A percentile compares a stretch with the other conserved stretches of the same genome.
Conservation (phyloP, 2,888 invertebrate genomes). For the Hydrotaea diabolus region DNA sequence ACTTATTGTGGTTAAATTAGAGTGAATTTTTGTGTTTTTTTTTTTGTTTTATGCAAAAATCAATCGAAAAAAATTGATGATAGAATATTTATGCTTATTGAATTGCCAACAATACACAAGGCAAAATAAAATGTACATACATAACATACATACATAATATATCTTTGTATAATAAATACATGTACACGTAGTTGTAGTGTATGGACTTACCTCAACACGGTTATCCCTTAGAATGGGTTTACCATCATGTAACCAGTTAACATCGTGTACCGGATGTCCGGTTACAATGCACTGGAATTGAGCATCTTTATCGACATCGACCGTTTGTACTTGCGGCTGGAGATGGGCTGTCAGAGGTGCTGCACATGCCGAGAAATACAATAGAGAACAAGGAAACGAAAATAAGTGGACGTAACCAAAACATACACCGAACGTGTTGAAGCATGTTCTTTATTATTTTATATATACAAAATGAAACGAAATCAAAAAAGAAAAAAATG, state of each 20-base stretch:
- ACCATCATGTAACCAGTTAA: constrained; percentile 92
- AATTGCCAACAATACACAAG: constrained; percentile 68
- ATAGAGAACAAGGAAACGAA: background rate
- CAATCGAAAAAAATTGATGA: background rate
- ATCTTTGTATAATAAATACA: too few relatives aligned
- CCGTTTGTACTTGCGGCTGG: constrained; percentile 88
- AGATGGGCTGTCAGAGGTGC: constrained; percentile 91
- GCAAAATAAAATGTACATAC: too few relatives aligned
- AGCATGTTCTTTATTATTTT: background rate
- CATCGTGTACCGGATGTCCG: constrained; percentile 91
- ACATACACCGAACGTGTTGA: background rate
- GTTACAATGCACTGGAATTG: constrained; percentile 92
- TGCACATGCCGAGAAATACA: constrained; percentile 74
- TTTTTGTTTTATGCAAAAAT: too few relatives aligned
- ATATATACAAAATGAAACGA: background rate
- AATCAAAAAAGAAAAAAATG: background rate
- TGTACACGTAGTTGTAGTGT: too few relatives aligned
- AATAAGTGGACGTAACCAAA: background rate
- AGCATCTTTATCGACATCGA: constrained; percentile 92
- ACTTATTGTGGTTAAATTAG: too few relatives aligned
- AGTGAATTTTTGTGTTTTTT: too few relatives aligned
- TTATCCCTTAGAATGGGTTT: constrained; percentile 84
- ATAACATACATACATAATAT: constrained; percentile 66
- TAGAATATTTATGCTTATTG: background rate
- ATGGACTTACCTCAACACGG: constrained; percentile 82